phyloP scores from a whole-genome alignment of 2,797 vertebrate genomes.

The Gymnoscopelus microlampas region DNA sequence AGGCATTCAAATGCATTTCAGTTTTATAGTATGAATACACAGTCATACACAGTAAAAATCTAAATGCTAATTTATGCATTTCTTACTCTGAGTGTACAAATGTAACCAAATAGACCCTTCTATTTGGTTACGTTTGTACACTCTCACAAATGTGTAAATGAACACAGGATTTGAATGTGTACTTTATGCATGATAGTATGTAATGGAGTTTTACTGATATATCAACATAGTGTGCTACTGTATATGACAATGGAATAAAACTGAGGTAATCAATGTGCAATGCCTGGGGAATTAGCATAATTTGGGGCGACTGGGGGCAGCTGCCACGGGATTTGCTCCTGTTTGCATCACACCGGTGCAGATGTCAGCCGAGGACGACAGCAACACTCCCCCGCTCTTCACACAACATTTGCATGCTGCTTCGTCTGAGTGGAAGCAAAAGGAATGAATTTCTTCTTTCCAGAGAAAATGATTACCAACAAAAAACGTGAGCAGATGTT shows the following conservation, averaged over 20 bases:
- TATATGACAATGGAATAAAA: conserved; percentile 10
- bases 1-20: neutral
- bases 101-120: too few relatives aligned
- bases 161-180: too few relatives aligned
- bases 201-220: neutral
- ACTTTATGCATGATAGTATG: neutral
- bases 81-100: neutral
- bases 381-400: conserved; percentile 23
- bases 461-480: neutral
- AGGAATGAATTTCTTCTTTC: conserved; percentile 56
- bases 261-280: neutral
- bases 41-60: neutral
- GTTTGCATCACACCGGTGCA: conserved; percentile 29
- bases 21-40: neutral
- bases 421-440: conserved; percentile 67
- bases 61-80: too few relatives aligned
- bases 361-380: conserved; percentile 47
- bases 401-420: conserved; percentile 69
- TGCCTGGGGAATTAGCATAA: neutral
- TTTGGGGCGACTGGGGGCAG: neutral
- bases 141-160: too few relatives aligned
- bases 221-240: neutral
- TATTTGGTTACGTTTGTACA: too few relatives aligned
- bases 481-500: conserved; percentile 72
- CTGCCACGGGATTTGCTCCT: neutral